phyloP scores from a whole-genome alignment of 1,140 invertebrate genomes.

The Drosophila sechellia region DNA sequence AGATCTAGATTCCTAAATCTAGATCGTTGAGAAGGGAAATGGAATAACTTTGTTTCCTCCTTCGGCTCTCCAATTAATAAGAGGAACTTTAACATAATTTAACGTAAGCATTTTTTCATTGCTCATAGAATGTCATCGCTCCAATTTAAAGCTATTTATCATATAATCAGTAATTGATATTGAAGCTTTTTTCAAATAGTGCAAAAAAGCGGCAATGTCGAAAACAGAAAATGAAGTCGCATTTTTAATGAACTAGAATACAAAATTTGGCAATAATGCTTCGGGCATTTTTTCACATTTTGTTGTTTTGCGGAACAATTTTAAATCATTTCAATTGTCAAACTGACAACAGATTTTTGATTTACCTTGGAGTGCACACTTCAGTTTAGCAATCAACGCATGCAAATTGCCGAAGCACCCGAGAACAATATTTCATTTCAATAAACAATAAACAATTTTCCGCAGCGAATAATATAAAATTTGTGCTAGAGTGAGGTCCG shows the following conservation, averaged over 20 bases:
- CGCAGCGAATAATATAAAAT: constrained; percentile 62
- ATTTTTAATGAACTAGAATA: constrained; percentile 1
- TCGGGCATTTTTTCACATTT: not conserved
- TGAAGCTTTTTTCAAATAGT: not conserved
- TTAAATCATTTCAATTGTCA: constrained; percentile 29
- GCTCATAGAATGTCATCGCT: no score
- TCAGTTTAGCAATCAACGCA: constrained; percentile 67
- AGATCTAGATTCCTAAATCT: no score
- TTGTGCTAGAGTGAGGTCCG: constrained; percentile 4
- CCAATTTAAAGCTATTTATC: not conserved
- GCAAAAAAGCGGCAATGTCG: no score
- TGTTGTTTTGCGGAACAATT: constrained; percentile 2
- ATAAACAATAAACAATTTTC: constrained; percentile 76
- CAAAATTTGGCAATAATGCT: not conserved
- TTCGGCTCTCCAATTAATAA: no score
- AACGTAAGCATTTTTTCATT: no score
- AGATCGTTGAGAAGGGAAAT: no score
- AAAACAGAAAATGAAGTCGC: not conserved
- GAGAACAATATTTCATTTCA: constrained; percentile 64
- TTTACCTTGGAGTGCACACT: constrained; percentile 41
- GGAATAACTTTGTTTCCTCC: no score
- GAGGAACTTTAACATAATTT: no score
- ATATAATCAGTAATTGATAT: not conserved
- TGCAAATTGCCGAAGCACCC: constrained; percentile 58
- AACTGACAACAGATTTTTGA: constrained; percentile 14